Evolutionary conservation across 1,140 invertebrate genomes (phyloP).

Genomic region (Apis dorsata): DNA sequence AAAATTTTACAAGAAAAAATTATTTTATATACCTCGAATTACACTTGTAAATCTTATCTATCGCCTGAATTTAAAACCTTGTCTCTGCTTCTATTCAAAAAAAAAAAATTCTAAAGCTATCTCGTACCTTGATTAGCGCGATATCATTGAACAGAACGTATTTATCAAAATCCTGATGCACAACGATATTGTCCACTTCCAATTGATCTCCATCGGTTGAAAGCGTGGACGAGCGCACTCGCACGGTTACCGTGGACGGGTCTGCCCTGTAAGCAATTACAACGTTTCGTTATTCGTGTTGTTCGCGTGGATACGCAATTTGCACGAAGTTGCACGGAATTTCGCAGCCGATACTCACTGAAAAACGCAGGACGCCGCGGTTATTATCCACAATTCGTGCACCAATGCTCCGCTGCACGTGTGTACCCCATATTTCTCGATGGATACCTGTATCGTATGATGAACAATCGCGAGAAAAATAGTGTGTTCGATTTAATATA

Average conservation of each 20-base stretch:
- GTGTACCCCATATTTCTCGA: slow-evolving; percentile 74
- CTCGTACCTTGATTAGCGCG: slow-evolving; percentile 76
- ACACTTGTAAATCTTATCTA: too few species aligned
- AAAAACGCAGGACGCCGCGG: slow-evolving; percentile 79
- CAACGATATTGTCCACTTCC: slow-evolving; percentile 52
- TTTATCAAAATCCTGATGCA: slow-evolving; percentile 65
- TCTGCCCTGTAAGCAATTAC: slow-evolving; percentile 34
- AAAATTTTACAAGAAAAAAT: too few species aligned
- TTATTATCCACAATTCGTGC: slow-evolving; percentile 78
- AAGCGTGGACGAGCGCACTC: not conserved
- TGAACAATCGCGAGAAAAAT: slow-evolving; percentile 5
- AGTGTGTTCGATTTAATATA: too few species aligned
- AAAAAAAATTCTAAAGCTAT: not conserved
- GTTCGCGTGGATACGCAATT: not conserved
- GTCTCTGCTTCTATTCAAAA: not conserved
- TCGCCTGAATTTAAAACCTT: not conserved
- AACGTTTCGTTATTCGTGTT: slow-evolving; percentile 1
- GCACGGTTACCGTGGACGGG: slow-evolving; percentile 25
- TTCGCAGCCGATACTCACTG: slow-evolving; percentile 33
- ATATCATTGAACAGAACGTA: slow-evolving; percentile 77
- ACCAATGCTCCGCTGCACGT: slow-evolving; percentile 80
- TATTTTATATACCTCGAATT: too few species aligned
- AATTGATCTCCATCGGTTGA: slow-evolving; percentile 31
- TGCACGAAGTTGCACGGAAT: not conserved
- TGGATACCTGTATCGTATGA: slow-evolving; percentile 71